Evolutionary conservation across 2,888 invertebrate genomes (phyloP).

Genomic region (Cynaeus angustus): DNA sequence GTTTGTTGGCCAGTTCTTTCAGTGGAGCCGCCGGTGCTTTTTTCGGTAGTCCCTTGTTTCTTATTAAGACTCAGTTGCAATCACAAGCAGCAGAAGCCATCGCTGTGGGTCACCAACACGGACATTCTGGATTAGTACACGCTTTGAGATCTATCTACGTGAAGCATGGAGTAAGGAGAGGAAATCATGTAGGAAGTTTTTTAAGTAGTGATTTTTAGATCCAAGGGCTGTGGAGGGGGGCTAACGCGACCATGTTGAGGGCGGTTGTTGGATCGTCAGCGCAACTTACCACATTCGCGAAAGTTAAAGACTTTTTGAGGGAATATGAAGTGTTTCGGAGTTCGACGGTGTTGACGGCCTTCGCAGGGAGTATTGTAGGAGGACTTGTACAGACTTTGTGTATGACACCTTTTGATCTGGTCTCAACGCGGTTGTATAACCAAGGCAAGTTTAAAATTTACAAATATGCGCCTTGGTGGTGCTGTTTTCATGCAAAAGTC

Average conservation of each 20-base stretch:
- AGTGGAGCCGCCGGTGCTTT: constrained; percentile 82
- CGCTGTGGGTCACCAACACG: constrained; percentile 90
- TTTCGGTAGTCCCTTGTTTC: constrained; percentile 83
- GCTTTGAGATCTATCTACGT: constrained; percentile 74
- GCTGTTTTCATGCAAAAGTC: no score
- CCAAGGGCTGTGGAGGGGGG: constrained; percentile 86
- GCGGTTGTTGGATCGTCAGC: constrained; percentile 87
- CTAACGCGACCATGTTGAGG: constrained; percentile 80
- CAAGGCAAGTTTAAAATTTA: constrained; percentile 76
- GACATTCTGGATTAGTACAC: constrained; percentile 76
- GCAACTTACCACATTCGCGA: constrained; percentile 88
- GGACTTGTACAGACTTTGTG: constrained; percentile 83
- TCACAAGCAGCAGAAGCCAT: constrained; percentile 82
- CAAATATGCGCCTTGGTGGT: background rate
- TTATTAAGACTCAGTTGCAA: constrained; percentile 93
- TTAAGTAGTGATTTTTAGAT: constrained; percentile 58
- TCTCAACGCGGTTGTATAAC: constrained; percentile 92
- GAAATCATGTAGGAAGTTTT: background rate
- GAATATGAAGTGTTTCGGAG: constrained; percentile 65
- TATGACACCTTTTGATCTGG: constrained; percentile 92
- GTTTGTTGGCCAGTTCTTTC: constrained; percentile 74
- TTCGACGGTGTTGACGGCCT: constrained; percentile 75
- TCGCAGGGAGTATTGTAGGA: constrained; percentile 83
- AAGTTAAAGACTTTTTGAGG: constrained; percentile 73
- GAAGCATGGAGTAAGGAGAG: constrained; percentile 72